Evolutionary conservation across 2,888 invertebrate species (phyloP).

Genomic region (Malacosoma neustria): DNA sequence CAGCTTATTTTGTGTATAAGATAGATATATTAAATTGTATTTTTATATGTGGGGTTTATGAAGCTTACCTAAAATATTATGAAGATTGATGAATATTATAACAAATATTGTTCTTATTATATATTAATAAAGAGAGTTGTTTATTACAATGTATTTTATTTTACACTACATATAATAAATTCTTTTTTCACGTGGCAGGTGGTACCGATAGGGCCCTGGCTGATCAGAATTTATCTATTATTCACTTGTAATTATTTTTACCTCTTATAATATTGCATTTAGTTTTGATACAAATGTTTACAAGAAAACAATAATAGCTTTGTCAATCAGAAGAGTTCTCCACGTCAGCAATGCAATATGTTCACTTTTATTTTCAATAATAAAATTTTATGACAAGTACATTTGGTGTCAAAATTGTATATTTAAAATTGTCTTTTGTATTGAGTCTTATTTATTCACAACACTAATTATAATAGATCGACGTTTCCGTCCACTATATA

Average conservation of each 20-base stretch:
- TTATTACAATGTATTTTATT: slow-evolving; percentile 50
- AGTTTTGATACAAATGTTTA: too few species aligned
- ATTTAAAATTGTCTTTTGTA: too few species aligned
- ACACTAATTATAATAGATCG: too few species aligned
- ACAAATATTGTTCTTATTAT: slow-evolving; percentile 46
- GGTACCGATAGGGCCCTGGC: slow-evolving; percentile 47
- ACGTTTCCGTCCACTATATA: too few species aligned
- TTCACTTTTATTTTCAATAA: too few species aligned
- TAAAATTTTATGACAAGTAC: too few species aligned
- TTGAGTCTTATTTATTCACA: too few species aligned
- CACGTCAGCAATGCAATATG: too few species aligned
- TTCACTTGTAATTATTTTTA: slow-evolving; percentile 16
- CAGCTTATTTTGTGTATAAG: slow-evolving; percentile 67
- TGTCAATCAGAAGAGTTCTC: too few species aligned
- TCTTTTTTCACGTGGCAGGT: slow-evolving; percentile 29
- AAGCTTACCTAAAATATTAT: slow-evolving; percentile 50
- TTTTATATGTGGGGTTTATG: slow-evolving; percentile 71
- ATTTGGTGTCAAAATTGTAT: too few species aligned
- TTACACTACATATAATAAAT: slow-evolving; percentile 14
- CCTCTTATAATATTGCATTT: too few species aligned
- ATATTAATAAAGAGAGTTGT: slow-evolving; percentile 66
- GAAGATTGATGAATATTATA: slow-evolving; percentile 37
- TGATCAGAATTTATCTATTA: slow-evolving; percentile 9
- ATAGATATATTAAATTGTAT: slow-evolving; percentile 66
- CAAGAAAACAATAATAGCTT: too few species aligned